A percentile compares a stretch with the other conserved stretches of the same genome.
These are phyloP conservation scores for Microcaecilia unicolor DNA, from an alignment of 2,797 vertebrate species.

Conservation along the genomic window DNA sequence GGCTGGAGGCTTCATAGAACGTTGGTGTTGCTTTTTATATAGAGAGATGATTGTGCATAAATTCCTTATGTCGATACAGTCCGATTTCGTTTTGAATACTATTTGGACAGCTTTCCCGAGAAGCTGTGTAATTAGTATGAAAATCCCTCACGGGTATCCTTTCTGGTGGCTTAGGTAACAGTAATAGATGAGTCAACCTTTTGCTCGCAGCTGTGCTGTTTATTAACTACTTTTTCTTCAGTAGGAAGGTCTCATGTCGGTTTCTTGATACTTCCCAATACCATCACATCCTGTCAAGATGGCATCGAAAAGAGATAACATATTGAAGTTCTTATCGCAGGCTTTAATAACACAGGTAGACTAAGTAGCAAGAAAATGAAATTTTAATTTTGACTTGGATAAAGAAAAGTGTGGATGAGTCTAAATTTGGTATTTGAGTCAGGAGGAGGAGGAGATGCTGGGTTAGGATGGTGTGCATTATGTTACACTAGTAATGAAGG, in stretches of 20 bases:
- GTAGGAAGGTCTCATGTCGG: conserved; percentile 47
- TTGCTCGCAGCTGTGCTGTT: conserved; percentile 16
- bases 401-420: too few species aligned
- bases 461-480: too few species aligned
- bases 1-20: too few species aligned
- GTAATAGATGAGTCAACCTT: conserved; percentile 12
- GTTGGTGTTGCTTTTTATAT: too few species aligned
- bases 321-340: conserved; percentile 89
- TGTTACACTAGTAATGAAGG: too few species aligned
- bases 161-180: neutral
- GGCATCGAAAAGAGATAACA: conserved; percentile 55
- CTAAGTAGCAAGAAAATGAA: conserved; percentile 39
- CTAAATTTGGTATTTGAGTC: too few species aligned
- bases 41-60: neutral
- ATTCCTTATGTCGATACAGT: neutral
- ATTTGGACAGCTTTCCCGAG: neutral
- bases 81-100: conserved; percentile 2
- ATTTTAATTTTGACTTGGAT: conserved; percentile 37
- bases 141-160: neutral
- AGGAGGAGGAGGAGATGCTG: too few species aligned
- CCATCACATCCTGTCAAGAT: conserved; percentile 34
- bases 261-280: conserved; percentile 54
- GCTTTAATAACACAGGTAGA: conserved; percentile 54
- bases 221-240: conserved; percentile 25
- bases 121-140: conserved; percentile 18